These are phyloP conservation scores for Cyphomyrus discorhynchus DNA, from an alignment of 2,113 vertebrate species.

Conservation along the genomic window DNA sequence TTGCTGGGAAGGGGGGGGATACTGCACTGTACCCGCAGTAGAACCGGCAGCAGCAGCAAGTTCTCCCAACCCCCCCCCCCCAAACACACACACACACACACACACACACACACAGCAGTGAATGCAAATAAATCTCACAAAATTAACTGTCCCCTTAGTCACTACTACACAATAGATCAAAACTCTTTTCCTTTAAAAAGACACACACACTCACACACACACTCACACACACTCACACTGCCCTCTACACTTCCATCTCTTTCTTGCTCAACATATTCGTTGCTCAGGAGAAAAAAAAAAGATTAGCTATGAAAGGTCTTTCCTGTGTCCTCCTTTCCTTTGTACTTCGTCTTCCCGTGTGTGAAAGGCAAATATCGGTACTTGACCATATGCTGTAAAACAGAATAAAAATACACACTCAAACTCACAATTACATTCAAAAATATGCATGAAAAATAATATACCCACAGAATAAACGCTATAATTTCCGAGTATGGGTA, in stretches of 20 bases:
- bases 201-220: neutral
- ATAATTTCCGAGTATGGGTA: conserved; percentile 39
- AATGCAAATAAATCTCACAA: conserved; percentile 25
- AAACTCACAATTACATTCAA: neutral
- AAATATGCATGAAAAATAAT: neutral
- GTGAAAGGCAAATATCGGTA: conserved; percentile 99
- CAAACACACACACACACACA: neutral
- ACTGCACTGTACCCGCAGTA: conserved; percentile 36
- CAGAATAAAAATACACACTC: conserved; percentile 4
- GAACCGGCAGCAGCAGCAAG: neutral
- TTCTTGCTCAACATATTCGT: conserved; percentile 43
- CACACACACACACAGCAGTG: conserved; percentile 34
- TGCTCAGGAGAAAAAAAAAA: conserved; percentile 40
- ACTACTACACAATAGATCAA: conserved; percentile 68
- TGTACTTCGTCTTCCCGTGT: conserved; percentile 97
- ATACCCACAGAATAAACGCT: neutral
- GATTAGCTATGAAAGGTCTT: conserved; percentile 95
- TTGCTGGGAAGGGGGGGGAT: neutral
- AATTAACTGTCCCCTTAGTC: conserved; percentile 28
- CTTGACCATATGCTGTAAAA: conserved; percentile 93
- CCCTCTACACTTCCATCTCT: conserved; percentile 33
- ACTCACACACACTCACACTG: neutral
- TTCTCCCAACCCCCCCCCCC: neutral
- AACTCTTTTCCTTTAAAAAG: conserved; percentile 48
- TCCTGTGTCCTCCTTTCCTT: conserved; percentile 91